phyloP scores from a whole-genome alignment of 2,888 invertebrate species.

The Metalampra italica region DNA sequence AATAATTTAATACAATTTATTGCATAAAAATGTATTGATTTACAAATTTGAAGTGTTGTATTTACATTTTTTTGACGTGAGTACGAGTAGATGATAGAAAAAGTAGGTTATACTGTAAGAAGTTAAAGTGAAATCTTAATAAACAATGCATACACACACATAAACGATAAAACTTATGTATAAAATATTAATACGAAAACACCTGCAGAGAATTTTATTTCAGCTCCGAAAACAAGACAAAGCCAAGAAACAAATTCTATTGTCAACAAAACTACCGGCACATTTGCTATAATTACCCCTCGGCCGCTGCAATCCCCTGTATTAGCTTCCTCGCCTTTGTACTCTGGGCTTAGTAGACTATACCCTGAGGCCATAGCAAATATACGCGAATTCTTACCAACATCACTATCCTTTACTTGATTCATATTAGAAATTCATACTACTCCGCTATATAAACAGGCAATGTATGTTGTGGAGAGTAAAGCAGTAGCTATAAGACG shows the following conservation, averaged over 20 bases:
- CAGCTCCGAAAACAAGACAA: not conserved
- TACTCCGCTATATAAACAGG: constrained; percentile 9
- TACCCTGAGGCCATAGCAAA: constrained; percentile 17
- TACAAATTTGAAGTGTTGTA: too few species aligned
- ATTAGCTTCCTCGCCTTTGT: constrained; percentile 56
- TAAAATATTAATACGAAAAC: too few species aligned
- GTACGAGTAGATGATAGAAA: too few species aligned
- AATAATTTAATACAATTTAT: too few species aligned
- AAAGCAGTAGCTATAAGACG: constrained; percentile 19
- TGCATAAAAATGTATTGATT: too few species aligned
- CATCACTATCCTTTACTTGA: constrained; percentile 27
- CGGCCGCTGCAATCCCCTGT: constrained; percentile 57
- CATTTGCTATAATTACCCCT: constrained; percentile 71
- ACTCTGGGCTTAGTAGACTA: constrained; percentile 36
- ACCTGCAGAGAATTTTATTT: not conserved
- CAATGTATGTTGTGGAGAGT: constrained; percentile 13
- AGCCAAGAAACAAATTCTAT: constrained; percentile 32
- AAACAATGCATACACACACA: too few species aligned
- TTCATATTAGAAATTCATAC: not conserved
- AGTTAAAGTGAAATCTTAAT: too few species aligned
- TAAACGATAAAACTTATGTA: too few species aligned
- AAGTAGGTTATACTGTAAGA: too few species aligned
- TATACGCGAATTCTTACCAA: constrained; percentile 5
- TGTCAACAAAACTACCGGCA: constrained; percentile 59
- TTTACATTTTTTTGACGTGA: too few species aligned